phyloP scores from a whole-genome alignment of 2,888 invertebrate species.

The Deroplatys truncata region DNA sequence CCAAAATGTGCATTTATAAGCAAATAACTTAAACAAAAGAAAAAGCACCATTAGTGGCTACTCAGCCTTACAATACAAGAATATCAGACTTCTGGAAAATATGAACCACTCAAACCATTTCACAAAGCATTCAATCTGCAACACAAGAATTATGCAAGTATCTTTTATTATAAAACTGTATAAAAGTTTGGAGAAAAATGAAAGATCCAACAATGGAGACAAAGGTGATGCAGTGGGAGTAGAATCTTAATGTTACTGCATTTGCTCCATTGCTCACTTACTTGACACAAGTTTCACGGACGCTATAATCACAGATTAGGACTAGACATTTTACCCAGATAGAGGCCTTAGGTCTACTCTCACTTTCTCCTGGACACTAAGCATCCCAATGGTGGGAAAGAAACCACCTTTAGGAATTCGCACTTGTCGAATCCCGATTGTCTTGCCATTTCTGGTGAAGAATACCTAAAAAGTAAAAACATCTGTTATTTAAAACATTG shows the following conservation, averaged over 20 bases:
- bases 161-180: not conserved
- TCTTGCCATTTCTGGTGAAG: slow-evolving; percentile 50
- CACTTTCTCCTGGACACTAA: slow-evolving; percentile 50
- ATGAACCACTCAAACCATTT: not conserved
- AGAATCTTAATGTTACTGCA: not conserved
- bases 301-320: not conserved
- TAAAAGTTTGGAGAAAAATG: not conserved
- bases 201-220: not conserved
- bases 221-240: not conserved
- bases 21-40: not conserved
- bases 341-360: slow-evolving; percentile 49
- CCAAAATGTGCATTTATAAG: not conserved
- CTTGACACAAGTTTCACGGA: not conserved
- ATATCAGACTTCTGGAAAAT: not conserved
- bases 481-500: not conserved
- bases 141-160: not conserved
- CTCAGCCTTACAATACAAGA: not conserved
- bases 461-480: slow-evolving; percentile 44
- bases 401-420: slow-evolving; percentile 51
- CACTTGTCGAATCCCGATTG: slow-evolving; percentile 48
- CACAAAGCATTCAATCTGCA: not conserved
- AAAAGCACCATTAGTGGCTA: not conserved
- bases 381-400: slow-evolving; percentile 51
- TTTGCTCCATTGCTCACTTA: not conserved
- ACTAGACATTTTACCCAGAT: slow-evolving; percentile 41